A percentile compares a stretch with the other conserved stretches of the same genome.
phyloP scores from a whole-genome alignment of 2,797 vertebrate species.

The Scleropages formosus region DNA sequence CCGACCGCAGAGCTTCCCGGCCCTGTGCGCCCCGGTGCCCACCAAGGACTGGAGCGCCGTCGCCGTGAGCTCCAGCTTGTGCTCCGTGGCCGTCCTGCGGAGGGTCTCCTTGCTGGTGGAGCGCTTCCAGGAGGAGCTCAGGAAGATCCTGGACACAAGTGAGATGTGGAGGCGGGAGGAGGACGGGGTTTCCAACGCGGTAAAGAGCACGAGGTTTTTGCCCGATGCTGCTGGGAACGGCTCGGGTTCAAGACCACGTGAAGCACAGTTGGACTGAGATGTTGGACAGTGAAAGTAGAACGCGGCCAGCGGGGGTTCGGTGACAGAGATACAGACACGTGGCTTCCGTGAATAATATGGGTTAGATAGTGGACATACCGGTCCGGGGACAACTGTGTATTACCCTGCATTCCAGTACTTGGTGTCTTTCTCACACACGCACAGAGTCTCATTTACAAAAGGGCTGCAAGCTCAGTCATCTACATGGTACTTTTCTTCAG shows the following conservation, averaged over 20 bases:
- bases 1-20: conserved; percentile 57
- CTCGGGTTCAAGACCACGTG: too few relatives aligned
- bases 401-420: not conserved
- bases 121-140: conserved; percentile 54
- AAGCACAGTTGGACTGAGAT: too few relatives aligned
- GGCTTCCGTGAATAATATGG: not conserved
- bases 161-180: conserved; percentile 32
- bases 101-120: conserved; percentile 55
- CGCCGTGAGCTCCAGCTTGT: conserved; percentile 53
- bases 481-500: too few relatives aligned
- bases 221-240: too few relatives aligned
- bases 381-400: not conserved
- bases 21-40: conserved; percentile 39
- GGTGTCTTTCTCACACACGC: not conserved
- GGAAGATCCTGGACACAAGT: conserved; percentile 58
- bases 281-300: too few relatives aligned
- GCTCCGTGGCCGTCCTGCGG: conserved; percentile 52
- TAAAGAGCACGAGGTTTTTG: too few relatives aligned
- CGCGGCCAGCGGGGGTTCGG: too few relatives aligned
- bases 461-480: too few relatives aligned
- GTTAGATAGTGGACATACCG: not conserved
- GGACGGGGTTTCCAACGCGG: too few relatives aligned
- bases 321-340: too few relatives aligned
- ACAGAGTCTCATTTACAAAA: not conserved
- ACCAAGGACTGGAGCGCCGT: conserved; percentile 56